Percentiles rank a stretch among this genome's conserved stretches.
Evolutionary conservation across 2,113 vertebrate species (phyloP).

Genomic region (Callocephalon fimbriatum): DNA sequence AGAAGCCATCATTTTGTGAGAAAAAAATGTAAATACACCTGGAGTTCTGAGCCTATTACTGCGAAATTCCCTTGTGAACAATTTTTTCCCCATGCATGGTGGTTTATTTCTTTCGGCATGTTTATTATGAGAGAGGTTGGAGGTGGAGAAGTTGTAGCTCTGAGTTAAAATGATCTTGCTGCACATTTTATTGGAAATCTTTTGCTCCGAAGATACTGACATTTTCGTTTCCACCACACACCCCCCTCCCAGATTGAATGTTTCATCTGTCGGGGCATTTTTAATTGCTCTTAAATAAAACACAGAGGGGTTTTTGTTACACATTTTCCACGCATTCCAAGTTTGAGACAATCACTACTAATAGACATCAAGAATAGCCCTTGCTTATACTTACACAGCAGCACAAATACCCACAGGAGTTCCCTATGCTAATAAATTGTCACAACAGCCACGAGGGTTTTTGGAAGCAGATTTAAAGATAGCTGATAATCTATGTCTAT

Average conservation of each 20-base stretch:
- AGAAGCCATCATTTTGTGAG: neutral
- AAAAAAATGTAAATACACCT: neutral
- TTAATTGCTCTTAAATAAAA: neutral
- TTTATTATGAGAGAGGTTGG: neutral
- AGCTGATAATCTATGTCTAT: neutral
- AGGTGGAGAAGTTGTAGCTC: neutral
- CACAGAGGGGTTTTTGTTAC: neutral
- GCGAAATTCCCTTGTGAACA: neutral
- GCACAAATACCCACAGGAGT: neutral
- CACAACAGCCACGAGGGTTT: neutral
- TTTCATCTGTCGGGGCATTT: neutral
- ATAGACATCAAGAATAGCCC: neutral
- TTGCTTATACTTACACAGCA: neutral
- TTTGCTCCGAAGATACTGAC: neutral
- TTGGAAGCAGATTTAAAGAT: neutral
- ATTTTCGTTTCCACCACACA: neutral
- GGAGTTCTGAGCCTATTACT: neutral
- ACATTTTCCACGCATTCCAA: accelerated
- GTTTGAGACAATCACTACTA: neutral
- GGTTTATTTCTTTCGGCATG: neutral
- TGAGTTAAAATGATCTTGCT: neutral
- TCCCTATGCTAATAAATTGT: neutral
- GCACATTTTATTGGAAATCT: neutral
- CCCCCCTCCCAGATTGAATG: neutral
- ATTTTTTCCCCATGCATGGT: neutral